These are phyloP conservation scores for Saccopteryx bilineata DNA, from an alignment of 2,113 vertebrate species.

Conservation along the genomic window DNA sequence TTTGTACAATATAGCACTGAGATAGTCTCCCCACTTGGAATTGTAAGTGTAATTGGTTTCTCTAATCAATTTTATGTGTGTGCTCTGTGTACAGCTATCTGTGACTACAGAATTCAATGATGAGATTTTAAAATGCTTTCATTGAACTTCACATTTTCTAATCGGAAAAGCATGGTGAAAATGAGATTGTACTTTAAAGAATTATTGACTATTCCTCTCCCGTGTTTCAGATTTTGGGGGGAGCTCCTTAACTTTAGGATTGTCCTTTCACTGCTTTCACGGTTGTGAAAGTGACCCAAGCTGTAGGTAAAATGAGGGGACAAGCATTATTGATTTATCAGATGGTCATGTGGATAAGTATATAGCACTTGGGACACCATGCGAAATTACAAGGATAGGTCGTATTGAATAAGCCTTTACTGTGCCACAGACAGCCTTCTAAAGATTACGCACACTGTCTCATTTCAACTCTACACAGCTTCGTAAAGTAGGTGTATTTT, in stretches of 20 bases:
- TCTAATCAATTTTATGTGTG: neutral
- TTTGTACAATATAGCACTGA: neutral
- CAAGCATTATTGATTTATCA: neutral
- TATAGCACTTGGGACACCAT: neutral
- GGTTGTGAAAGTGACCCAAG: neutral
- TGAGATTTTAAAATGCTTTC: neutral
- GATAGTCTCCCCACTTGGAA: neutral
- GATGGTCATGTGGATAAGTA: neutral
- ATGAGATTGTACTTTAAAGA: neutral
- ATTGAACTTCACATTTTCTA: neutral
- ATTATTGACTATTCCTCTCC: neutral
- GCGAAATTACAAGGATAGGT: neutral
- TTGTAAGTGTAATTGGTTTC: neutral
- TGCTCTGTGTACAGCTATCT: neutral
- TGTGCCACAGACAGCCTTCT: neutral
- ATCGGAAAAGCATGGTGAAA: neutral
- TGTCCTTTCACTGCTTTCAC: neutral
- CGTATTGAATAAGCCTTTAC: neutral
- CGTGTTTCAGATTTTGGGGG: neutral
- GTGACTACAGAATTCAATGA: neutral
- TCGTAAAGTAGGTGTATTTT: neutral
- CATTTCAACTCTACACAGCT: neutral
- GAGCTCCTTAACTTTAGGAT: neutral
- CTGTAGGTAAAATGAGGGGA: conserved; percentile 11
- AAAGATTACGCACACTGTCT: neutral